Evolutionary conservation across 2,888 invertebrate species (phyloP), one percentile per base, ranked within the genome.

Genomic region (Synergus laeviventris): DNA sequence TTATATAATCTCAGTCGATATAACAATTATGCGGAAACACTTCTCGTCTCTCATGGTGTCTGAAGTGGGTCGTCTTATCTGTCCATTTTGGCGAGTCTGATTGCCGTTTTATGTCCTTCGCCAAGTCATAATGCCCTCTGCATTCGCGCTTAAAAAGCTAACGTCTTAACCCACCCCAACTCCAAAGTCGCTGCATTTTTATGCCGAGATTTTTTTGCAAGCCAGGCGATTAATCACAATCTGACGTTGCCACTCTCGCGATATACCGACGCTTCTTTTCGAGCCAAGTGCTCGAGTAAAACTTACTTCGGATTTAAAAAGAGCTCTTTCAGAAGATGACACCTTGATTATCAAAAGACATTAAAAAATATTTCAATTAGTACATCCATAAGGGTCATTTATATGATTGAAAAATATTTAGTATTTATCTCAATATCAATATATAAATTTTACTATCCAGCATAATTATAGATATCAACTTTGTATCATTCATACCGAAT

Each of bases 11-110:
- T 21, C 60, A 59, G 11, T 66, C 14, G 39, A 21, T 12, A 56
- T 42, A 18, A 76, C 36, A 73, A 62, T 45, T 24, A 39, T 54
- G 42, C 74, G 39, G 49, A 56, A 38, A 77, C 49, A 60, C 39
- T 76, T 76, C 60, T 74, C 36, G 54, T 73, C 64, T 64, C 31
- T 31, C 5, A 73, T 14, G 18, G 3, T 36, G n/a, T 70, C 73
- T 54, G 74, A 76, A 81, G 81, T 78, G 78, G 76, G 77, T 76
- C 74, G 76, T 74, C 77, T 79, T 78, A 81, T 81, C 81, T 79
- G 80, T 76, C 79, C 79, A 79, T 78, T 80, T 78, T 45, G 54
- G 73, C 56, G 31, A 14, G 56, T 77, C 77, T 77, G 78, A 83
- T 81, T 81, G 81, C 77, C 77, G 62, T 81, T 83, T 81, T 77